These are phyloP conservation scores for Synergus laeviventris DNA, from an alignment of 2,888 invertebrate species.

Conservation along the genomic window DNA sequence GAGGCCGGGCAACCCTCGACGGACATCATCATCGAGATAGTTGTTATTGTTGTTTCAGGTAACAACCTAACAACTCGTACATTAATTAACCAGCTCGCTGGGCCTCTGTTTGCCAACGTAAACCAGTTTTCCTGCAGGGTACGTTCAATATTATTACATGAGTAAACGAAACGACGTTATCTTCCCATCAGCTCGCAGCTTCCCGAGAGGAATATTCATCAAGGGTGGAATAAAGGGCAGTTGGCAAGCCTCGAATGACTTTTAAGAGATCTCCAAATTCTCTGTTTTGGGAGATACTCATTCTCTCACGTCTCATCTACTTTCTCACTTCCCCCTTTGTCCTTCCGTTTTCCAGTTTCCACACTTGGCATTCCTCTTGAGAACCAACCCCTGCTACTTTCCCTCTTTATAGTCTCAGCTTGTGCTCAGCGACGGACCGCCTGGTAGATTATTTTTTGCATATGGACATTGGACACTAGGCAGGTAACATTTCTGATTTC, in stretches of 20 bases:
- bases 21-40: constrained; percentile 41
- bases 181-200: constrained; percentile 47
- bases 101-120: constrained; percentile 35
- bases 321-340: neutral
- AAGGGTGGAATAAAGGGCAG: constrained; percentile 24
- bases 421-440: neutral
- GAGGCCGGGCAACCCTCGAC: constrained; percentile 16
- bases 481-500: too few species aligned
- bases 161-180: constrained; percentile 49
- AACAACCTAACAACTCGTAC: constrained; percentile 48
- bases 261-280: neutral
- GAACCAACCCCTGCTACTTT: too few species aligned
- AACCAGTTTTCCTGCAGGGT: constrained; percentile 41
- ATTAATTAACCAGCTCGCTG: constrained; percentile 52
- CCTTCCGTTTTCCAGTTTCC: neutral
- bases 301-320: neutral
- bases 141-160: constrained; percentile 52
- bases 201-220: constrained; percentile 48
- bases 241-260: constrained; percentile 9
- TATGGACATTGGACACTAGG: too few species aligned
- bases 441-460: too few species aligned
- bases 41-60: constrained; percentile 45
- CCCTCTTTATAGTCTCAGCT: neutral
- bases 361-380: neutral
- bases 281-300: neutral